These are phyloP conservation scores for Drosophila barbarae DNA, from an alignment of 2,888 invertebrate species.

Conservation along the genomic window DNA sequence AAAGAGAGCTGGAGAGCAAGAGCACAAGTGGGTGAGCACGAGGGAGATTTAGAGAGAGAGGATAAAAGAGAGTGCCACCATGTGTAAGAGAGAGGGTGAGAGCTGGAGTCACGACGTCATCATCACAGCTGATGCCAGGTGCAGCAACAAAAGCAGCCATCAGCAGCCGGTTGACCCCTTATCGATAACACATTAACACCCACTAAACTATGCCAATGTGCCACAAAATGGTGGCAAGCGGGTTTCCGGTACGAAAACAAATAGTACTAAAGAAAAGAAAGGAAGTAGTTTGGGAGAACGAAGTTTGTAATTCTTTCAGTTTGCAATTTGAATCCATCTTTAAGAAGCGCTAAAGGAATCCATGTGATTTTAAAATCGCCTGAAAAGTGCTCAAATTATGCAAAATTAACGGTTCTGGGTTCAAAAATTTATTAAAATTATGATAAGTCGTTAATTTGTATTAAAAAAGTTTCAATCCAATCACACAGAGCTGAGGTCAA, in stretches of 20 bases:
- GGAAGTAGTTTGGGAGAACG: no score
- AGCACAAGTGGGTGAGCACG: constrained; percentile 9
- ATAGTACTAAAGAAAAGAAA: not conserved
- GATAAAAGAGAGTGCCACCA: constrained; percentile 7
- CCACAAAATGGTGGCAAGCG: constrained; percentile 15
- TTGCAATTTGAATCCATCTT: no score
- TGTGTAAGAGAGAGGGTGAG: constrained; percentile 12
- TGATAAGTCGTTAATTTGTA: not conserved
- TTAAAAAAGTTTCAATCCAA: constrained; percentile 9
- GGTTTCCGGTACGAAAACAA: constrained; percentile 4
- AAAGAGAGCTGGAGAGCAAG: not conserved
- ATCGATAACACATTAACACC: constrained; percentile 55
- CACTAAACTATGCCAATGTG: constrained; percentile 62
- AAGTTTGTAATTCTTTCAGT: no score
- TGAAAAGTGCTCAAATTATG: no score
- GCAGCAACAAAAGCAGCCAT: constrained; percentile 30
- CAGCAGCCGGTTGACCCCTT: constrained; percentile 36
- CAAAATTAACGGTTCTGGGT: no score
- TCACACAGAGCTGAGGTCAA: constrained; percentile 12
- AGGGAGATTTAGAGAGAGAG: constrained; percentile 7
- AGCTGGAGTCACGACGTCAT: constrained; percentile 27
- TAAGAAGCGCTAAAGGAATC: no score
- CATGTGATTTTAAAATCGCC: no score
- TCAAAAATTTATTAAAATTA: no score
- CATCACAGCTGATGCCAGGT: constrained; percentile 55